These are phyloP conservation scores for Cetoscarus ocellatus DNA, from an alignment of 2,797 vertebrate species.

Conservation along the genomic window DNA sequence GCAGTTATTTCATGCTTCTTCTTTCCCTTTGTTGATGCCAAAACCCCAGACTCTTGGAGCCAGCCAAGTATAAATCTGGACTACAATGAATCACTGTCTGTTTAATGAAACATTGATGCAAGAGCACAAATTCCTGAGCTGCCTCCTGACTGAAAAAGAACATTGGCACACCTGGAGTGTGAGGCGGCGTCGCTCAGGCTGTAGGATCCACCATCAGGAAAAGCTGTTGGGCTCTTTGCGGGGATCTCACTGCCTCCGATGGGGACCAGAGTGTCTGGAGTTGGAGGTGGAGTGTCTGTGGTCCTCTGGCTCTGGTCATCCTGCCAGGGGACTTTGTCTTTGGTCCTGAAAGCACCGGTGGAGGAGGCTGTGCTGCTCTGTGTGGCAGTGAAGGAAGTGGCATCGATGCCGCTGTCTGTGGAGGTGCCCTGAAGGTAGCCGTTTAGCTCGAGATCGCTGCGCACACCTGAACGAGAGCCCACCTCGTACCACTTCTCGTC, in stretches of 20 bases:
- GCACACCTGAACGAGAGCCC: conserved; percentile 86
- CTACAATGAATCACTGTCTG: conserved; percentile 65
- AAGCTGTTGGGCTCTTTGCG: conserved; percentile 84
- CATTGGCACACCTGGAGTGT: conserved; percentile 82
- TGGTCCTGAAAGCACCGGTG: conserved; percentile 82
- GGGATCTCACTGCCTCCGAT: conserved; percentile 80
- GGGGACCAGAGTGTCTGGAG: conserved; percentile 79
- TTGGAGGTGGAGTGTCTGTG: conserved; percentile 71
- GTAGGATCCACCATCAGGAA: conserved; percentile 87
- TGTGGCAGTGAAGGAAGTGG: conserved; percentile 90
- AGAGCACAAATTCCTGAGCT: conserved; percentile 33
- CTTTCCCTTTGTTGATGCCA: conserved; percentile 55
- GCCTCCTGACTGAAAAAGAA: conserved; percentile 44
- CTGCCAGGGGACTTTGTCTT: conserved; percentile 91
- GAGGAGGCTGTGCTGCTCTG: conserved; percentile 89
- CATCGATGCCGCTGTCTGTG: conserved; percentile 92
- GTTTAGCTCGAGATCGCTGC: conserved; percentile 89
- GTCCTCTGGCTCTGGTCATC: conserved; percentile 81
- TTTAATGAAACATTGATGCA: conserved; percentile 57
- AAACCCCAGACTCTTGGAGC: conserved; percentile 61
- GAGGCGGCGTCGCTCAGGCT: conserved; percentile 89
- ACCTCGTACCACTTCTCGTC: conserved; percentile 98
- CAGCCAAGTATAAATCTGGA: conserved; percentile 63
- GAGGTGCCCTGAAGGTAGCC: conserved; percentile 93
- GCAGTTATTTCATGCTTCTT: conserved; percentile 33